phyloP scores from a whole-genome alignment of 2,888 invertebrate species.

The Campopleginae sp. region DNA sequence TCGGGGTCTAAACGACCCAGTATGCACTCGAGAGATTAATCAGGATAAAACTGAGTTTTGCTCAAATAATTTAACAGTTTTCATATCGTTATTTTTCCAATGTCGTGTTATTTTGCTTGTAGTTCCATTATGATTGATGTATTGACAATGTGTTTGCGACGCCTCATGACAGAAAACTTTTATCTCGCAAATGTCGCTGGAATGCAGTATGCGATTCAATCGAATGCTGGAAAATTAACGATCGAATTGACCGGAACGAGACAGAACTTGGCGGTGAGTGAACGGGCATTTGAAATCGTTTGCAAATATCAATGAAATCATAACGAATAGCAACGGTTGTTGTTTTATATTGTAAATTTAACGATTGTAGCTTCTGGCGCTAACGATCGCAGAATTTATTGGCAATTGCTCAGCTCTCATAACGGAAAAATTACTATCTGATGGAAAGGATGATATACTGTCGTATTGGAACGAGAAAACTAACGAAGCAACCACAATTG shows the following conservation, averaged over 20 bases:
- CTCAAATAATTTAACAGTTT: too few relatives aligned
- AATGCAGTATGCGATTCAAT: conserved; percentile 87
- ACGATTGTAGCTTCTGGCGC: background rate
- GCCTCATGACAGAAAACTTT: conserved; percentile 87
- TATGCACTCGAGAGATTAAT: too few relatives aligned
- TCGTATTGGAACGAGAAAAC: conserved; percentile 89
- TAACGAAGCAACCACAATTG: conserved; percentile 67
- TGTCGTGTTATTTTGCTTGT: conserved; percentile 70
- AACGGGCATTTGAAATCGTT: background rate
- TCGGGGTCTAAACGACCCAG: too few relatives aligned
- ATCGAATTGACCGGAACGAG: conserved; percentile 89
- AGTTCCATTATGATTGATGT: conserved; percentile 87
- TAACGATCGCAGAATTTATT: conserved; percentile 88
- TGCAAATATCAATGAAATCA: background rate
- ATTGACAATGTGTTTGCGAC: conserved; percentile 86
- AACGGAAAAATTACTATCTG: conserved; percentile 87
- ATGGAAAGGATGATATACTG: conserved; percentile 88
- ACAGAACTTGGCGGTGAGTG: conserved; percentile 89
- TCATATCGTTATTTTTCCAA: background rate
- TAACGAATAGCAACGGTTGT: background rate
- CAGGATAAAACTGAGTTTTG: background rate
- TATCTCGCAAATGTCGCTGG: conserved; percentile 91
- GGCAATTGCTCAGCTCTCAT: conserved; percentile 85
- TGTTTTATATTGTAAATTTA: background rate
- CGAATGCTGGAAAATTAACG: conserved; percentile 88